Evolutionary conservation across 2,797 vertebrate genomes (phyloP), one percentile per base, ranked within the genome.

Genomic region (Cirrhinus mrigala): DNA sequence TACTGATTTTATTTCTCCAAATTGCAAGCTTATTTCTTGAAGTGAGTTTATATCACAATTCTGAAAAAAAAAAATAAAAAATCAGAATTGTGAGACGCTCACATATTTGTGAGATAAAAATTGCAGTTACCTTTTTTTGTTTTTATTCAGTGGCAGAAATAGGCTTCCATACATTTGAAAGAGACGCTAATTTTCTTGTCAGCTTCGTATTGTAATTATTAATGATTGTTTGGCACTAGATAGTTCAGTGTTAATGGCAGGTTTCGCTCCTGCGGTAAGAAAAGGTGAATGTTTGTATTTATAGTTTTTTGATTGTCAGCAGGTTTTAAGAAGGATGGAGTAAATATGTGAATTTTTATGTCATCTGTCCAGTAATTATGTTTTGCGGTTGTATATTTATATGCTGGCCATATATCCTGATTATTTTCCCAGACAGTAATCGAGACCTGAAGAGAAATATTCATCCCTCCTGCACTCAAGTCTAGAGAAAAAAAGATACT

Each of bases 391-490:
- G 86, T 86, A 74, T 78, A 87, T 90, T 81, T 90, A 88, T 90
- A 89, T 91, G 86, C 89, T 86, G 88, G 83, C 79, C 85, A 88
- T 91, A 87, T 85, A 83, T 84, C 62, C 78, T 79, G 24, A 68
- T 76, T 87, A 44, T 74, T 58, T 83, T 56, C 70, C 48, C 18
- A 40, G 64, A 56, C 56, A 71, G 29, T 44, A 9, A 56, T 69
- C 46, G 76, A 66, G 50, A 74, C 68, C 33, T 76, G 60, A 79
- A 84, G 52, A 37, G 10, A 88, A 50, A 86, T 60, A 27, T n/a
- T 69, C 16, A 56, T 68, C 62, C 60, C 54, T 64, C 82, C 4
- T 54, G 12, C 1, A 4, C 7, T 44, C 40, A 62, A 48, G 11
- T 82, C 40, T 74, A 60, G 20, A 60, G 24, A 82, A 74, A 74